Evolutionary conservation across 2,113 vertebrate species (phyloP), one percentile per base, ranked within the genome.

Genomic region (Emydocephalus ijimae): DNA sequence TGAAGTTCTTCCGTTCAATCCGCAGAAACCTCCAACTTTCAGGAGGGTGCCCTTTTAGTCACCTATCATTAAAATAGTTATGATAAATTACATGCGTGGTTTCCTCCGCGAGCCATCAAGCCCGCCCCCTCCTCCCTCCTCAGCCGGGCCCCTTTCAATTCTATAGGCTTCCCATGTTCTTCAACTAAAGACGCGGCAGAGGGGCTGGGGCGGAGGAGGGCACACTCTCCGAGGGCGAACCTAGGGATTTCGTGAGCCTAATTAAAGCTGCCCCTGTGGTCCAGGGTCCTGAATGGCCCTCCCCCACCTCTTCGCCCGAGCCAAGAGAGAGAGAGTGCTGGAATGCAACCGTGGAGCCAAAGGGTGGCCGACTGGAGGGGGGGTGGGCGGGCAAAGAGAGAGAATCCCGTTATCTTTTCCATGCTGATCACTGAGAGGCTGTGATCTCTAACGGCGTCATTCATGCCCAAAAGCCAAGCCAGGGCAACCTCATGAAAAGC

Each of bases 211-310:
- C 20, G 88, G 89, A 45, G 52, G 23, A 18, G 24, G 64, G 10
- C 64, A 8, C 97, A 97, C 98, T 98, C 96, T 97, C 98, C 98
- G 97, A 98, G 97, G 97, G 97, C 96, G 97, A 97, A 97, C 98
- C 98, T 96, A 97, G 97, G 98, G 97, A 97, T 98, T 98, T 98
- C 98, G 98, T 97, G 97, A 97, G 98, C 97, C 97, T 98, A 98
- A 98, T 98, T 98, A 98, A 98, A 98, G 97, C 98, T 97, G 89
- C 97, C 97, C 94, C 97, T 98, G 97, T 98, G 97, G 98, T 98
- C 97, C 96, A 95, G 96, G 97, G 95, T 96, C 94, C 96, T 97
- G 98, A 98, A 98, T 97, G 97, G 96, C 96, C 94, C 94, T 95
- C 4, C 55, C 8, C 96, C 8, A 95, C 97, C 96, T 95, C 95